A percentile compares a stretch with the other conserved stretches of the same genome.
These are phyloP conservation scores for Cyclina sinensis DNA, from an alignment of 1,140 invertebrate genomes.

Conservation along the genomic window DNA sequence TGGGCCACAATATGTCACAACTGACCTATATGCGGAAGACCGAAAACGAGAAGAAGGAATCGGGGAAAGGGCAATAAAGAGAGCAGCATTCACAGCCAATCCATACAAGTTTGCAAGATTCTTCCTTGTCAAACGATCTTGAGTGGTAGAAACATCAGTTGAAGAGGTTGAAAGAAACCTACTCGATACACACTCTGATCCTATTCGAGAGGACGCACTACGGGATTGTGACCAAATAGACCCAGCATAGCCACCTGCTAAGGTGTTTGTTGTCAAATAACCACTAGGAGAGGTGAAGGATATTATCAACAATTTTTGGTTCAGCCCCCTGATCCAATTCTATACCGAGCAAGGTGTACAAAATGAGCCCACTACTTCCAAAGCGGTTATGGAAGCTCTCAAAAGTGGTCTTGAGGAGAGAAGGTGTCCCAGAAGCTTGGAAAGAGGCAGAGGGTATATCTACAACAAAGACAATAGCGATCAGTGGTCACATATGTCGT, in stretches of 20 bases:
- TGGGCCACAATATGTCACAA: slow-evolving; percentile 1
- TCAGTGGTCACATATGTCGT: too few species aligned
- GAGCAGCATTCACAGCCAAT: too few species aligned
- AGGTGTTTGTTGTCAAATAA: slow-evolving; percentile 1
- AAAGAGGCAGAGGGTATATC: slow-evolving; percentile 4
- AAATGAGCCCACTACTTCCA: slow-evolving; percentile 40
- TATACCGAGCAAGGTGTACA: slow-evolving; percentile 53
- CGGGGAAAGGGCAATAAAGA: too few species aligned
- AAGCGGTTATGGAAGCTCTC: slow-evolving; percentile 37
- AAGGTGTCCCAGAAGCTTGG: slow-evolving; percentile 20
- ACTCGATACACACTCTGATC: too few species aligned
- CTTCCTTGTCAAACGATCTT: too few species aligned
- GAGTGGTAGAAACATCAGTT: too few species aligned
- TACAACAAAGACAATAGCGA: slow-evolving; percentile 12
- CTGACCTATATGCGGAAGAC: slow-evolving; percentile 12
- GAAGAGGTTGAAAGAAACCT: too few species aligned
- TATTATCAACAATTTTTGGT: slow-evolving; percentile 13
- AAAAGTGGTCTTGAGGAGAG: slow-evolving; percentile 38
- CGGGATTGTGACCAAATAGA: slow-evolving; percentile 40
- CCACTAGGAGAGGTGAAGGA: slow-evolving; percentile 24
- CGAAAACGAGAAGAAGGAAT: too few species aligned
- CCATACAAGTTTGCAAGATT: too few species aligned
- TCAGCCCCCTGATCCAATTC: slow-evolving; percentile 43
- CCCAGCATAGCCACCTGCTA: neutral
- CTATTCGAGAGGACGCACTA: slow-evolving; percentile 41